Evolutionary conservation across 2,797 vertebrate species (phyloP), one percentile per base, ranked within the genome.

Genomic region (Acanthurus tractus): DNA sequence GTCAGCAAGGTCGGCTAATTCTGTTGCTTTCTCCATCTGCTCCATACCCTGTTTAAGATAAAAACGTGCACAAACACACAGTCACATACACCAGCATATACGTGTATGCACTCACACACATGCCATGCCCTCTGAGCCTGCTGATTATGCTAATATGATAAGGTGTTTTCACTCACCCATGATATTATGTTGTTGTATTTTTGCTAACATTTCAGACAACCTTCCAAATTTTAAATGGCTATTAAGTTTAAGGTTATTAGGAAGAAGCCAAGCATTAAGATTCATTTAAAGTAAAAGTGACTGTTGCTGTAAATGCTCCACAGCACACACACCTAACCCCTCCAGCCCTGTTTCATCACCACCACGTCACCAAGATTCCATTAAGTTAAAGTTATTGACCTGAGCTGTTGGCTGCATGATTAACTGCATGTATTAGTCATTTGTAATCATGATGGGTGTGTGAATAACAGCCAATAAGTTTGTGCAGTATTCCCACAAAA

Each of bases 251-350:
- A 42, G 54, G 77, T 91, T 90, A 89, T 93, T 84, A 85, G 85
- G 76, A 76, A 84, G 85, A 91, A 90, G 77, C 63, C 88, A 92
- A 86, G 88, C 92, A 89, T 92, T 91, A 55, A 90, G 90, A 88
- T 70, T 45, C 29, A 65, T 85, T 84, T 79, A 48, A 81, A 63
- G 29, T 71, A 64, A 68, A 67, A 52, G 34, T 29, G 17, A 25
- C 38, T 73, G 55, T 70, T 71, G 34, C 15, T 63, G 12, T 25
- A 11, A 14, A 66, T 50, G 55, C 38, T 44, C 52, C 42, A 64
- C 55, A 12, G 36, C 44, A 38, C 36, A 76, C 44, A 34, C 36
- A 76, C n/a, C 3, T 49, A 54, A 42, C 14, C 20, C 57, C 69
- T 58, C 12, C 2, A 22, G 67, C n/a, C 34, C 45, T 34, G 12